Evolutionary conservation across 2,888 invertebrate genomes (phyloP).

Genomic region (Melanchra persicariae): DNA sequence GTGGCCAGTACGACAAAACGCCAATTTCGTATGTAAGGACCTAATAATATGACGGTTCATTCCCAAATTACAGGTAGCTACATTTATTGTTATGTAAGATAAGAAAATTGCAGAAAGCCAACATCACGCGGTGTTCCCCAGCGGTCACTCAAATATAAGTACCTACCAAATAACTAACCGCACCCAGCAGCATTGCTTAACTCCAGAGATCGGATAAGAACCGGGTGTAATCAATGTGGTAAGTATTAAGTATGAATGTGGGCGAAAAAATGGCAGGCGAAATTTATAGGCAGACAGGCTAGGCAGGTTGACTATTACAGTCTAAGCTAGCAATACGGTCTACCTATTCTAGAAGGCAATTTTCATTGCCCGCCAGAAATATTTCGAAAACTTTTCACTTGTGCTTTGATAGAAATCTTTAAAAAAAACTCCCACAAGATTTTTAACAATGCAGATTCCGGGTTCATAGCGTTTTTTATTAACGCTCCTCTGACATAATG

Average conservation of each 20-base stretch:
- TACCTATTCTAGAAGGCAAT: neutral
- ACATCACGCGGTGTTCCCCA: neutral
- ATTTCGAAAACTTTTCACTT: slow-evolving; percentile 3
- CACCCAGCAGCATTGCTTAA: neutral
- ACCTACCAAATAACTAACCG: neutral
- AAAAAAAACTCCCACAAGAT: slow-evolving; percentile 26
- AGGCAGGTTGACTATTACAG: neutral
- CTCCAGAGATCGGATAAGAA: slow-evolving; percentile 83
- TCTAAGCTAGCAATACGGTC: neutral
- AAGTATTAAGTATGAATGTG: slow-evolving; percentile 38
- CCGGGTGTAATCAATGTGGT: slow-evolving; percentile 76
- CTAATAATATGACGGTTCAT: slow-evolving; percentile 9
- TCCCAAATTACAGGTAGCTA: neutral
- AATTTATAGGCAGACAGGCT: neutral
- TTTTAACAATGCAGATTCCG: slow-evolving; percentile 34
- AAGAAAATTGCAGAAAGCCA: neutral
- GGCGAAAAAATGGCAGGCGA: neutral
- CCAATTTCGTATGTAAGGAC: too few relatives aligned
- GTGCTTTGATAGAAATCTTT: slow-evolving; percentile 7
- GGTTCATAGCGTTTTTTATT: slow-evolving; percentile 30
- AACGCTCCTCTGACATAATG: slow-evolving; percentile 41
- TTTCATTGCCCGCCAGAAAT: neutral
- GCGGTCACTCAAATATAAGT: too few relatives aligned
- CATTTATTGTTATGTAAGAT: neutral
- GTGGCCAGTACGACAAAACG: too few relatives aligned